phyloP scores from a whole-genome alignment of 2,113 vertebrate genomes.

The Pteropus alecto region DNA sequence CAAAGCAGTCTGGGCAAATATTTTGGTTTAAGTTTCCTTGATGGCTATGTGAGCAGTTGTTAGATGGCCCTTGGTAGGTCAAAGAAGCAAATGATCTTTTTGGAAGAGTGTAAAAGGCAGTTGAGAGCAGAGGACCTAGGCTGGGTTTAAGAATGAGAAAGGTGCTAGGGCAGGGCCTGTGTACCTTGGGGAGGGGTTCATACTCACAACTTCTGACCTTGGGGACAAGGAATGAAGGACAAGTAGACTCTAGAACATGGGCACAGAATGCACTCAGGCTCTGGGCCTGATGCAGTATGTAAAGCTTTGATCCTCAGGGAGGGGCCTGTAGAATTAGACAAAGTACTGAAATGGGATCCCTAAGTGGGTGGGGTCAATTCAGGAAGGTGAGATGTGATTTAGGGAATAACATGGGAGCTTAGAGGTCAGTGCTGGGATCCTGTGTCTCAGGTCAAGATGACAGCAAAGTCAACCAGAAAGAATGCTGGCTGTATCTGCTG shows the following conservation, averaged over 20 bases:
- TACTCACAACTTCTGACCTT: not conserved
- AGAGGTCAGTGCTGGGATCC: not conserved
- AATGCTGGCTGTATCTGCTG: not conserved
- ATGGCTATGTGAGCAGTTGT: not conserved
- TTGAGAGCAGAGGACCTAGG: not conserved
- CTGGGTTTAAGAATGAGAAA: not conserved
- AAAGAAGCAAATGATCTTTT: not conserved
- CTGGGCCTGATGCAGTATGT: not conserved
- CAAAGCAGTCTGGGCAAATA: not conserved
- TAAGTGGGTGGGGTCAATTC: not conserved
- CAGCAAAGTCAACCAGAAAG: not conserved
- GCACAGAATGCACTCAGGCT: not conserved
- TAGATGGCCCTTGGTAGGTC: not conserved
- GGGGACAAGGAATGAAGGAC: not conserved
- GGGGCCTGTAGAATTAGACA: not conserved
- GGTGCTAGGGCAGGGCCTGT: not conserved
- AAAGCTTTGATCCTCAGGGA: not conserved
- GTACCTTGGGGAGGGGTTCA: not conserved
- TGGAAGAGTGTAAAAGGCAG: not conserved
- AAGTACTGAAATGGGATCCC: not conserved
- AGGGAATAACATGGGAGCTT: not conserved
- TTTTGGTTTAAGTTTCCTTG: not conserved
- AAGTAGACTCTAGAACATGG: not conserved
- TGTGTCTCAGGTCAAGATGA: not conserved
- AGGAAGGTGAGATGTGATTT: not conserved